Conservation (phyloP, 2,113 vertebrate genomes). For the Pluvialis apricaria region DNA sequence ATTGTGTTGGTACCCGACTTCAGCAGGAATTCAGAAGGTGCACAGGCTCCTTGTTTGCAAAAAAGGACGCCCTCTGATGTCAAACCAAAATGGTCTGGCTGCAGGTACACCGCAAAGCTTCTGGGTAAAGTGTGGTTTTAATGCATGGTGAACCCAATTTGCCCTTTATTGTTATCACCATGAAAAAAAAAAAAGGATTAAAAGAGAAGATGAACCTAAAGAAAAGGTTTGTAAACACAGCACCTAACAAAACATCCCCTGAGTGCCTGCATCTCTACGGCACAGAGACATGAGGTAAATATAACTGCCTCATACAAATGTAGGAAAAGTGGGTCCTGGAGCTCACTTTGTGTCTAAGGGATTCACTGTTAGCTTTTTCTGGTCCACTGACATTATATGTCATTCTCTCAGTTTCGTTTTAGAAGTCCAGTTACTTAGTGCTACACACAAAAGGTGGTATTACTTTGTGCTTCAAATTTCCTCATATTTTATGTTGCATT, state of each 20-base stretch:
- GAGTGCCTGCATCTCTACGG: neutral
- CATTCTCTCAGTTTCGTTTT: neutral
- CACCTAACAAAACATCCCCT: neutral
- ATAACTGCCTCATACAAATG: neutral
- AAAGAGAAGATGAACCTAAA: neutral
- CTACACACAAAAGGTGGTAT: neutral
- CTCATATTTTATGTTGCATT: neutral
- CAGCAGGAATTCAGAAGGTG: neutral
- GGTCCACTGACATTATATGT: neutral
- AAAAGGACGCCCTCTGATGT: neutral
- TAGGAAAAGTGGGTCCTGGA: neutral
- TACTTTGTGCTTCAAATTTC: neutral
- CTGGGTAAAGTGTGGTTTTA: neutral
- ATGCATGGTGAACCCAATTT: neutral
- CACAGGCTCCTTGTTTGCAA: neutral
- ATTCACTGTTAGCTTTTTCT: neutral
- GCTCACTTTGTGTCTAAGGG: neutral
- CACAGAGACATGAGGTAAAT: neutral
- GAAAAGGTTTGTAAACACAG: neutral
- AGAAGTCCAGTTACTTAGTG: neutral
- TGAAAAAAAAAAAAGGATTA: neutral
- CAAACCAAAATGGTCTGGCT: neutral
- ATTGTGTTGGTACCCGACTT: rapidly evolving
- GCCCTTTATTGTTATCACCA: neutral
- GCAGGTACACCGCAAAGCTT: neutral